phyloP scores from a whole-genome alignment of 2,888 invertebrate species.

The Brachyopa scutellaris region DNA sequence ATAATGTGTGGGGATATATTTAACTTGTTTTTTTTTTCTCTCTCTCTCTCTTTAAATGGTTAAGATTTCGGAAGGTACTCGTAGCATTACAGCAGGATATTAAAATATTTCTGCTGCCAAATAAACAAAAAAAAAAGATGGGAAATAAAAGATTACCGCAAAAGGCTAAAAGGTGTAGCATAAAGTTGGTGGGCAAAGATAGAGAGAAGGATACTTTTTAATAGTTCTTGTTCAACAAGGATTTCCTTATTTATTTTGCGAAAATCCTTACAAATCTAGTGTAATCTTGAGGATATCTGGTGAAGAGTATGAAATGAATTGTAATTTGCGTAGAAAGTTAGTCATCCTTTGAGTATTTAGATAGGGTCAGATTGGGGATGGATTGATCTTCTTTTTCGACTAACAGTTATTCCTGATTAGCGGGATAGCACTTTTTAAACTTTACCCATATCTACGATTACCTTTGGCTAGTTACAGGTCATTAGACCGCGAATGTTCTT shows the following conservation, averaged over 20 bases:
- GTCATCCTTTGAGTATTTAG: too few relatives aligned
- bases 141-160: slow-evolving; percentile 31
- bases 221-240: slow-evolving; percentile 40
- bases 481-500: too few relatives aligned
- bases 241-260: slow-evolving; percentile 31
- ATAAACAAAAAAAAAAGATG: too few relatives aligned
- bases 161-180: slow-evolving; percentile 2
- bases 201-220: slow-evolving; percentile 29
- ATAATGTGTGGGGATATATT: neutral
- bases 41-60: neutral
- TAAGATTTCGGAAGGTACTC: slow-evolving; percentile 22
- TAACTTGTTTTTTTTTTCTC: neutral
- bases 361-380: too few relatives aligned
- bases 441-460: too few relatives aligned
- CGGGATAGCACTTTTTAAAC: too few relatives aligned
- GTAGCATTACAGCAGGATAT: slow-evolving; percentile 61
- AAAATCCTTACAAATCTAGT: slow-evolving; percentile 44
- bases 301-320: neutral
- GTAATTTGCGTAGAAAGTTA: slow-evolving; percentile 10
- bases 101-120: slow-evolving; percentile 34
- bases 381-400: too few relatives aligned
- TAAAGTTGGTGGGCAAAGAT: slow-evolving; percentile 6
- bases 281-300: slow-evolving; percentile 25
- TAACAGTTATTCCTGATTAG: too few relatives aligned
- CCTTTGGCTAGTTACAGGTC: too few relatives aligned